These are phyloP conservation scores for Anabacerthia variegaticeps DNA, from an alignment of 2,797 vertebrate genomes.

Conservation along the genomic window DNA sequence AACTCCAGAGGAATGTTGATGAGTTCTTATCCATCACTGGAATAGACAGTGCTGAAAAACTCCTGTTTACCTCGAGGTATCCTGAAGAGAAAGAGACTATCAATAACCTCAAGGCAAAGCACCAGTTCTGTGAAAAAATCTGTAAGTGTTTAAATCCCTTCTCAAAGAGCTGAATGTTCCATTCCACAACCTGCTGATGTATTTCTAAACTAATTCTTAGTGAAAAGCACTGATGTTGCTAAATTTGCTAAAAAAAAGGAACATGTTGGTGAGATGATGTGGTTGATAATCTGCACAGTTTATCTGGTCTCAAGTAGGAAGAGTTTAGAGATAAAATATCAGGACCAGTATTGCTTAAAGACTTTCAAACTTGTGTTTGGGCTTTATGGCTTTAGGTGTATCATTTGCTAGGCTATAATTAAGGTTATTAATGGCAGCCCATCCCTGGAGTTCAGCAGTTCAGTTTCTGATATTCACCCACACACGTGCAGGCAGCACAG, in stretches of 20 bases:
- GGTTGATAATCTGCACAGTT: not conserved
- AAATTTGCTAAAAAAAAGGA: not conserved
- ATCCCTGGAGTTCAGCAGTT: not conserved
- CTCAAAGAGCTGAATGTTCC: not conserved
- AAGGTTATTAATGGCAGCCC: not conserved
- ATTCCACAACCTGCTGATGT: not conserved
- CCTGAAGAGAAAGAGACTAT: constrained; percentile 65
- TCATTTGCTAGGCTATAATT: not conserved
- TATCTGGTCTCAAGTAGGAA: not conserved
- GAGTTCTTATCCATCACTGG: constrained; percentile 70
- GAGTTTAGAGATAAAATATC: not conserved
- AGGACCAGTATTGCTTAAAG: not conserved
- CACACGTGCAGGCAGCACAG: rapidly evolving
- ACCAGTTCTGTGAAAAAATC: constrained; percentile 66
- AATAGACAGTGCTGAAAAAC: constrained; percentile 74
- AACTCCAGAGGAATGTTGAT: constrained; percentile 69
- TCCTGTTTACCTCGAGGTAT: constrained; percentile 71
- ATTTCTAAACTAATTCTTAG: not conserved
- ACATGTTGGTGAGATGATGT: not conserved
- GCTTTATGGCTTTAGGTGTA: not conserved
- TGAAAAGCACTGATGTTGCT: not conserved
- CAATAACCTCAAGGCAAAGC: constrained; percentile 45
- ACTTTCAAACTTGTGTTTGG: not conserved
- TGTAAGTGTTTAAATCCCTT: constrained; percentile 44
- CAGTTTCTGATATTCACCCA: not conserved